phyloP scores from a whole-genome alignment of 1,140 invertebrate species.

The Latrodectus geometricus region DNA sequence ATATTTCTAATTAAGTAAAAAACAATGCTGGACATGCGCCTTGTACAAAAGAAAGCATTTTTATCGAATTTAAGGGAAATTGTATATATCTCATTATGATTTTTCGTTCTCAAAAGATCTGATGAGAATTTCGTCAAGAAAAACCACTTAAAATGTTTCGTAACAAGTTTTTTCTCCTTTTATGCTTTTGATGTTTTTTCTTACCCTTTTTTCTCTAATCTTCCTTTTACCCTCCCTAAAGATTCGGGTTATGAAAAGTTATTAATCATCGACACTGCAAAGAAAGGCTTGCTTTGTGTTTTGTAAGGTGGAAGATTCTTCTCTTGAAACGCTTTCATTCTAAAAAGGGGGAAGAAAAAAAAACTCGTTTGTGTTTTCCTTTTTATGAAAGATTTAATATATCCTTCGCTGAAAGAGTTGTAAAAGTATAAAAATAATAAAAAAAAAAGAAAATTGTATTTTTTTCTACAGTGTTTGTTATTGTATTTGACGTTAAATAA shows the following conservation, averaged over 20 bases:
- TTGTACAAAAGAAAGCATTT: neutral
- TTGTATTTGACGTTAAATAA: conserved; percentile 39
- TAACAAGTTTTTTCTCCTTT: conserved; percentile 16
- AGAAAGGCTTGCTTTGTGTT: conserved; percentile 43
- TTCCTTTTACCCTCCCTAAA: conserved; percentile 39
- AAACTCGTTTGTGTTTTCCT: conserved; percentile 38
- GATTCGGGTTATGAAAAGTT: conserved; percentile 44
- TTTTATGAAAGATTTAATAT: conserved; percentile 35
- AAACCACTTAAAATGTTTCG: conserved; percentile 42
- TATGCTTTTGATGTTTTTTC: neutral
- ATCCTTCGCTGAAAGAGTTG: conserved; percentile 18
- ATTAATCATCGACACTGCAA: conserved; percentile 47
- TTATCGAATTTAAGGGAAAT: conserved; percentile 17
- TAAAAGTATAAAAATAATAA: conserved; percentile 3
- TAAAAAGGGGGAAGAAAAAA: conserved; percentile 1
- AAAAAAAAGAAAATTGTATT: neutral
- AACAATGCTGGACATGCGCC: neutral
- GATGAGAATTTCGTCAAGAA: conserved; percentile 11
- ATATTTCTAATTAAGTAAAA: conserved; percentile 20
- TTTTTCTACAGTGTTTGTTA: neutral
- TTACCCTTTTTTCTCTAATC: conserved; percentile 11
- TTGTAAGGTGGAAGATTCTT: conserved; percentile 20
- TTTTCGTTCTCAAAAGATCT: conserved; percentile 29
- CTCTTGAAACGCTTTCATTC: conserved; percentile 20
- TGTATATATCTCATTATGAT: conserved; percentile 5